phyloP scores from a whole-genome alignment of 2,888 invertebrate genomes.

The Bugulina stolonifera region DNA sequence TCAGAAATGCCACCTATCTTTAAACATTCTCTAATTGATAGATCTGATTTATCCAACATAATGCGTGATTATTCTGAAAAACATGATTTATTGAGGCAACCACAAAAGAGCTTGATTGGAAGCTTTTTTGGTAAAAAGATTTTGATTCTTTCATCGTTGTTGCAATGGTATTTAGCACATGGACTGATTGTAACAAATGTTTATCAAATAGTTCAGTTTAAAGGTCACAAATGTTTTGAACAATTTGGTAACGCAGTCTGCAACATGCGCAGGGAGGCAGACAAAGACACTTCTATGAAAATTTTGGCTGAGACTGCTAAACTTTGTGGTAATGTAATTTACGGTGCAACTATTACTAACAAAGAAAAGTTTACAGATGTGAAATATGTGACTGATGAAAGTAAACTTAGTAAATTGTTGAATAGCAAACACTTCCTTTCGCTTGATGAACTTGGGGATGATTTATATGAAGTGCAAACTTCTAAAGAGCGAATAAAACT shows the following conservation, averaged over 20 bases:
- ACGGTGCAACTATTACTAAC: not conserved
- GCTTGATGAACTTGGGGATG: not conserved
- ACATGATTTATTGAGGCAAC: not conserved
- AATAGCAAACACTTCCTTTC: not conserved
- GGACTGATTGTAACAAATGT: not conserved
- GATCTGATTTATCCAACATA: not conserved
- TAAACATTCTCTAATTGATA: not conserved
- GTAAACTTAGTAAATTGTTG: not conserved
- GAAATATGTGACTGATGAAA: not conserved
- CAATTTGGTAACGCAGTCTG: not conserved
- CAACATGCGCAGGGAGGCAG: not conserved
- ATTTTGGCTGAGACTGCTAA: not conserved
- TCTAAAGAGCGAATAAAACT: not conserved
- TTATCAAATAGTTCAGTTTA: not conserved
- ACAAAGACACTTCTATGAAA: not conserved
- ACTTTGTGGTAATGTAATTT: not conserved
- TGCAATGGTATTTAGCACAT: not conserved
- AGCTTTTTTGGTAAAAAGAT: not conserved
- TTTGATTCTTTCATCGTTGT: not conserved
- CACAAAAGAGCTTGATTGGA: not conserved
- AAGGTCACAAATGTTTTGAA: not conserved
- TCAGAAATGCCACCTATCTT: slow-evolving; percentile 6
- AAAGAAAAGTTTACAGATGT: not conserved
- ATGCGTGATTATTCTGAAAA: not conserved
- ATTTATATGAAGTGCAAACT: not conserved